A percentile compares a stretch with the other conserved stretches of the same genome.
phyloP scores from a whole-genome alignment of 2,888 invertebrate genomes.

The Pseudococcus jackbeardsleyi region DNA sequence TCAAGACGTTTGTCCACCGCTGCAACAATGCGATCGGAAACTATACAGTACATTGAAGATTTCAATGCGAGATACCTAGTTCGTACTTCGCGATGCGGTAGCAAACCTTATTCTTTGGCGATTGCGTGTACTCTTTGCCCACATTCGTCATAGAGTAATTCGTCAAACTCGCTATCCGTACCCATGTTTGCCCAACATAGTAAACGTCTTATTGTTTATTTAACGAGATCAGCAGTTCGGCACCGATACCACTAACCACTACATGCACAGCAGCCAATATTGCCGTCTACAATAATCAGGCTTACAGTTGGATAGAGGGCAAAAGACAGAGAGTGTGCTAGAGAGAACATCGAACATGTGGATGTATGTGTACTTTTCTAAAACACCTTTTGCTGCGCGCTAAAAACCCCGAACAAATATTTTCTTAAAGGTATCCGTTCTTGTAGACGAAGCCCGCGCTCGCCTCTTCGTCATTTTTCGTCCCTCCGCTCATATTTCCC shows the following conservation, averaged over 20 bases:
- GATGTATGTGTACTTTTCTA: neutral
- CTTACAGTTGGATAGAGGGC: too few species aligned
- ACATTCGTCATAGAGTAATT: too few species aligned
- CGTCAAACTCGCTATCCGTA: neutral
- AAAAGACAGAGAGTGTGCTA: too few species aligned
- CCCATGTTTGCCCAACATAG: neutral
- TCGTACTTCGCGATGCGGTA: too few species aligned
- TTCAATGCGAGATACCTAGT: too few species aligned
- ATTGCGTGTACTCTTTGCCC: too few species aligned
- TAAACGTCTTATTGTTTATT: constrained; percentile 53
- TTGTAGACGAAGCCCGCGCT: neutral
- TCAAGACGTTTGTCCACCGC: too few species aligned
- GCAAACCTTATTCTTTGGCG: too few species aligned
- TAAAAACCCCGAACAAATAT: constrained; percentile 45
- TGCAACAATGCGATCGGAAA: too few species aligned
- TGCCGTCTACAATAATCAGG: neutral
- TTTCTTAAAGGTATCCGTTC: constrained; percentile 16
- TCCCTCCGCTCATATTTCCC: neutral
- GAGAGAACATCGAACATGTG: neutral
- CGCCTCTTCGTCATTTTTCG: neutral
- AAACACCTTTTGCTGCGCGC: constrained; percentile 38
- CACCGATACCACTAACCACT: too few species aligned
- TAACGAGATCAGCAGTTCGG: neutral
- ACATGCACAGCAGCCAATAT: neutral
- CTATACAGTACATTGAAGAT: too few species aligned